Base-by-base conservation (phyloP, 2,888 invertebrate species). In the Epinotia brunnichana region DNA sequence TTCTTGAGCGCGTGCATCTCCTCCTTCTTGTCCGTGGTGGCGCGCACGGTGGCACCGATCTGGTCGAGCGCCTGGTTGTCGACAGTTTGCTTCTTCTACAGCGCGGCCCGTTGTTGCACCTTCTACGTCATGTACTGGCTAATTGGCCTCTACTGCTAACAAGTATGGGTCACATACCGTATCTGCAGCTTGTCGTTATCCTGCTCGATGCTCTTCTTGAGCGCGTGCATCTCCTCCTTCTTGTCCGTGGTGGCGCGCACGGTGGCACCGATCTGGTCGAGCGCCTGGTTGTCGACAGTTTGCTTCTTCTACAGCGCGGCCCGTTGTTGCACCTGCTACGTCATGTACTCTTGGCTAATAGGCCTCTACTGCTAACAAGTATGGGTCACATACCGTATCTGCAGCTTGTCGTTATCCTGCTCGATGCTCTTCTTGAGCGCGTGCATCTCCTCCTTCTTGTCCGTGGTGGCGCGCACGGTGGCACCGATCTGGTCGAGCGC, bases 11-110 rank as follows among this genome's bases (percentile, higher is more conserved):
- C 95, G 81, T 99, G 96, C 97, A 99, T 98, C 90, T 98, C 98
- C 67, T 96, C 96, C 85, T 98, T 97, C 84, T 98, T 98, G 61
- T 96, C 96, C 73, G 98, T 98, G 3, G 98, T 98, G 82, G 97
- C 97, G 86, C 97, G 94, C 96, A 99, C 99, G 1, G 99, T 99
- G 73, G 96, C 96, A 1, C 98, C 97, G 78, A 99, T 99, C 93
- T 98, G 97, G 80, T 98, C 96, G 39, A 99, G 93, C 0, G 99
- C 99, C 69, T 96, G 95, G 83, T 97, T 98, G 9, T 97, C 97
- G 54, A 98, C 96, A 0, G 94, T 94, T 81, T 98, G 97, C 85
- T 99, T 99, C 84, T 98, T 98, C 0, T 96, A 96, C 76, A 96
- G 82, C 0, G 91, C 93, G 13, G 85, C 81, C 75, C n/a, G n/a